These are phyloP conservation scores for Lysandra bellargus DNA, from an alignment of 2,888 invertebrate genomes.

Conservation along the genomic window DNA sequence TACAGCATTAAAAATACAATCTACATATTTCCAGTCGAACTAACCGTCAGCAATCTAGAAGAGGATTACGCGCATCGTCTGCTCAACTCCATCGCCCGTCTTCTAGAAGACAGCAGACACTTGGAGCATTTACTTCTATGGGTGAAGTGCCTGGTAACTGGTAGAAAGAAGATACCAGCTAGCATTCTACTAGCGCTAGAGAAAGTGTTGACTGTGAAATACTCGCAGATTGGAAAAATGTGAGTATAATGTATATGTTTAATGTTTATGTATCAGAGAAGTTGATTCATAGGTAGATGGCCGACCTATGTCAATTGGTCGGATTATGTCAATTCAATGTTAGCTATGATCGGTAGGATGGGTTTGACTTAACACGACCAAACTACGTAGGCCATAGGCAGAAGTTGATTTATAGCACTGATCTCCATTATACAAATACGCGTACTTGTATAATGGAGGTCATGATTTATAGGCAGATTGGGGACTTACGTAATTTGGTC, in stretches of 20 bases:
- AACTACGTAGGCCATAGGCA: too few species aligned
- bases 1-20: not conserved
- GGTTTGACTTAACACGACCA: too few species aligned
- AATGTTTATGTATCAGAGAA: too few species aligned
- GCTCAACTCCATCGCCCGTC: constrained; percentile 84
- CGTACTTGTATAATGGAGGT: too few species aligned
- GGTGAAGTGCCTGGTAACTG: constrained; percentile 85
- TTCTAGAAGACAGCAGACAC: constrained; percentile 89
- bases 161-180: constrained; percentile 82
- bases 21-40: constrained; percentile 83
- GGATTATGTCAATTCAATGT: too few species aligned
- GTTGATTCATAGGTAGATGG: too few species aligned
- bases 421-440: too few species aligned
- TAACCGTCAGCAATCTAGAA: constrained; percentile 86
- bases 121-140: constrained; percentile 94
- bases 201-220: constrained; percentile 88
- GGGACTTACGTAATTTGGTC: too few species aligned
- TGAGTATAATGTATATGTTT: constrained; percentile 59
- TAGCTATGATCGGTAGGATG: too few species aligned
- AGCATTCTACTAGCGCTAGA: constrained; percentile 86
- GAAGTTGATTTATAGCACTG: too few species aligned
- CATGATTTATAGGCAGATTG: too few species aligned
- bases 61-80: constrained; percentile 88
- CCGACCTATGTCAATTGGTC: too few species aligned
- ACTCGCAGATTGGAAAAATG: constrained; percentile 91